Base-by-base conservation (phyloP, 2,888 invertebrate species). In the Melinaea menophilus region DNA sequence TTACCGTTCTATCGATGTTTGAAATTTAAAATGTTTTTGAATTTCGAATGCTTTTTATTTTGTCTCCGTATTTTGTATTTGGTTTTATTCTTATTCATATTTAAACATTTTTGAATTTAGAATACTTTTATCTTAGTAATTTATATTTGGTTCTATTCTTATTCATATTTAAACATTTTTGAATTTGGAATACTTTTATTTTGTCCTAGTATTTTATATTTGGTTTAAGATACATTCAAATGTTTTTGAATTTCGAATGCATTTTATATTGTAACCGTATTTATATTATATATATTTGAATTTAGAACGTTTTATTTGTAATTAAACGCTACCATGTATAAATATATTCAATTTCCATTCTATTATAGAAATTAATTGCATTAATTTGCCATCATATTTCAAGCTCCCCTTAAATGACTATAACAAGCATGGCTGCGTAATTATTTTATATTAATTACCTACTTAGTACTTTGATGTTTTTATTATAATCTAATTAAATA, bases 1-100 rank as follows among this genome's bases (percentile, higher is more conserved):
- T 60, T 35, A 58, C 63, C 55, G 57, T 65, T 65, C 55, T 46
- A 63, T 63, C 63, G 63, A 60, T 57, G 56, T 35, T 55, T n/a
- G 11, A 34, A 47, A 48, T 56, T 59, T 59, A 22, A 58, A 58
- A 59, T 63, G 45, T 59, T 51, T 54, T 51, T 59, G 9, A 11
- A 55, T 34, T 34, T 55, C 34, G 35, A 47, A 51, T 60, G 60
- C 54, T 58, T 56, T 45, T 60, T 51, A 51, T 34, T 56, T 46
- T 51, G 59, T 60, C 45, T 46, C 34, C 45, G 48, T 34, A 34
- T 45, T 47, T 34, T 48, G 35, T 34, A 37, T 22, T 35, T 48
- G 4, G 35, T 35, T 41, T 41, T 60, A 35, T 55, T 54, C 45
- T 12, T 46, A 45, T 33, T 45, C 31, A 46, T 37, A 37, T 51